phyloP scores from a whole-genome alignment of 1,140 invertebrate genomes.

The Drosophila miranda region DNA sequence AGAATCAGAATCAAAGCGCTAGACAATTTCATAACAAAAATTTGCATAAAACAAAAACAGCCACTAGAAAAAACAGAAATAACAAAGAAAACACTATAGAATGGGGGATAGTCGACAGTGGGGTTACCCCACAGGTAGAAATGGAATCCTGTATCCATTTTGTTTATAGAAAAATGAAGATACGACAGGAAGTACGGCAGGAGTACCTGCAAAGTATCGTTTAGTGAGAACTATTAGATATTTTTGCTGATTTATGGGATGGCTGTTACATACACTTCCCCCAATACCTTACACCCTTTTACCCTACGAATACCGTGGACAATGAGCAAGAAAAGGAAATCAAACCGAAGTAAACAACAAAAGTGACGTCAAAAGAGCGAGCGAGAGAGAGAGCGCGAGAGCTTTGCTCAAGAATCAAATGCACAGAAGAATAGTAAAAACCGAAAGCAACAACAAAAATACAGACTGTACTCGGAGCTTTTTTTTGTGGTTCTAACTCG shows the following conservation, averaged over 20 bases:
- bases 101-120: too few species aligned
- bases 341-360: conserved; percentile 77
- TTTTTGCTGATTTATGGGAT: too few species aligned
- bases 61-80: conserved; percentile 31
- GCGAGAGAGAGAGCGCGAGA: conserved; percentile 1
- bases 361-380: conserved; percentile 71
- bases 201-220: too few species aligned
- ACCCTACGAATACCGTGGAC: conserved; percentile 29
- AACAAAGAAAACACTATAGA: conserved; percentile 9
- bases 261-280: too few species aligned
- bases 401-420: conserved; percentile 77
- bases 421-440: conserved; percentile 47
- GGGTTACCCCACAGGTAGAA: too few species aligned
- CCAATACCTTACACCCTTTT: too few species aligned
- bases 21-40: conserved; percentile 79
- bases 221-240: too few species aligned
- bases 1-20: conserved; percentile 60
- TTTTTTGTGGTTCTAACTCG: conserved; percentile 21
- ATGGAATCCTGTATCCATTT: too few species aligned
- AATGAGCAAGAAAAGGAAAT: conserved; percentile 65
- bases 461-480: conserved; percentile 68
- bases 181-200: too few species aligned
- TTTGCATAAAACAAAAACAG: conserved; percentile 61
- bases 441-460: conserved; percentile 61
- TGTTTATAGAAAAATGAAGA: too few species aligned